A percentile compares a stretch with the other conserved stretches of the same genome.
These are phyloP conservation scores for Ennomos quercinarius DNA, from an alignment of 2,888 invertebrate species.

Conservation along the genomic window DNA sequence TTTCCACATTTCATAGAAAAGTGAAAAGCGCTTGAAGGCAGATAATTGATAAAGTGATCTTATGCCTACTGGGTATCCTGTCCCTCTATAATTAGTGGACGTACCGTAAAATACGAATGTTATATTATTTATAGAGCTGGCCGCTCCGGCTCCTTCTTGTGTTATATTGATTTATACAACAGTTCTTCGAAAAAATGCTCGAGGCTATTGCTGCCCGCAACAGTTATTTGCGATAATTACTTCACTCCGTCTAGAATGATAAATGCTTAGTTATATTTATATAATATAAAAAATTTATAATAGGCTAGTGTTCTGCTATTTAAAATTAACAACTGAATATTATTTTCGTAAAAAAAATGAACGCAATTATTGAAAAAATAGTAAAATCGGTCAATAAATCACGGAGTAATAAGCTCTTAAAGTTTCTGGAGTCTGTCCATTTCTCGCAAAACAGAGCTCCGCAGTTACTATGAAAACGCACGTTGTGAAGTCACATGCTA, in stretches of 20 bases:
- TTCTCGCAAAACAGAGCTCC: too few species aligned
- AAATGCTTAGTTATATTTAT: constrained; percentile 40
- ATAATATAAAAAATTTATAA: too few species aligned
- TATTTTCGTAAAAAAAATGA: too few species aligned
- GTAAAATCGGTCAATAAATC: too few species aligned
- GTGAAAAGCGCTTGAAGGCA: constrained; percentile 39
- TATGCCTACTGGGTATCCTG: constrained; percentile 64
- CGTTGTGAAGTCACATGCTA: too few species aligned
- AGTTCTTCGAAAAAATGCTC: constrained; percentile 53
- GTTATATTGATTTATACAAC: constrained; percentile 71
- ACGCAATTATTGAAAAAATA: too few species aligned
- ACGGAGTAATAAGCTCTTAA: too few species aligned
- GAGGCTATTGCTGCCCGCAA: constrained; percentile 54
- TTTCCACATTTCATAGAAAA: too few species aligned
- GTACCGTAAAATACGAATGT: constrained; percentile 34
- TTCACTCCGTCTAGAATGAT: constrained; percentile 55
- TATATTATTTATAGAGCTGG: constrained; percentile 57
- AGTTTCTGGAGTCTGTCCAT: too few species aligned
- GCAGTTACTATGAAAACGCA: too few species aligned
- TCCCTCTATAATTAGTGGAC: constrained; percentile 64
- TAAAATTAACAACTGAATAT: too few species aligned
- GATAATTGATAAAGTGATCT: constrained; percentile 57
- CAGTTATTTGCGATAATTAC: constrained; percentile 73
- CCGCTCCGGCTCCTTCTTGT: constrained; percentile 45
- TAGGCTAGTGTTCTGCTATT: too few species aligned